Evolutionary conservation across 2,797 vertebrate genomes (phyloP).

Genomic region (Peromyscus melanophrys): DNA sequence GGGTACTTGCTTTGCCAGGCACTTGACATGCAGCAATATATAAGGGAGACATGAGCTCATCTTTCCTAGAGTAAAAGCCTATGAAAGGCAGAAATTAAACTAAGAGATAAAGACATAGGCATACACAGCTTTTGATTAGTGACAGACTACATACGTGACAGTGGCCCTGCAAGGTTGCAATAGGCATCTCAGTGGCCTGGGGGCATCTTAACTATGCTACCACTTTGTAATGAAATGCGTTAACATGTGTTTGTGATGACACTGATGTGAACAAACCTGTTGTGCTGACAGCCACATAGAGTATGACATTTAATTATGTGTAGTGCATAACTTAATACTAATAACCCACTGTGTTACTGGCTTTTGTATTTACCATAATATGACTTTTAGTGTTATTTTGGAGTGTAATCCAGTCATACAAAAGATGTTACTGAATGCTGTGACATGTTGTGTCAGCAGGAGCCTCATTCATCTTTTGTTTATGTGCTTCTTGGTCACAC

Average conservation of each 20-base stretch:
- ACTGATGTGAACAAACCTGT: too few relatives aligned
- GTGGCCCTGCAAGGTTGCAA: neutral
- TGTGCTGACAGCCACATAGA: neutral
- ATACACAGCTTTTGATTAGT: neutral
- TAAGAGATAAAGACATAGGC: neutral
- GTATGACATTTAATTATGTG: neutral
- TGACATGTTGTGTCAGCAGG: neutral
- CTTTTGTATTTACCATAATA: neutral
- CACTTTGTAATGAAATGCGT: neutral
- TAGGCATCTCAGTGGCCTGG: neutral
- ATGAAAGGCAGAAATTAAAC: conserved; percentile 18
- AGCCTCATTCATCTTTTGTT: neutral
- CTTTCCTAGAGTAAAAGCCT: neutral
- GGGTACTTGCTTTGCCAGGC: neutral
- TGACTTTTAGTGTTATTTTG: neutral
- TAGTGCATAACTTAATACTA: neutral
- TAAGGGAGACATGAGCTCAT: neutral
- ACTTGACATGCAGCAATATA: neutral
- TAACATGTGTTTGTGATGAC: neutral
- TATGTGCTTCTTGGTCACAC: neutral
- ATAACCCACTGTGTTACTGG: neutral
- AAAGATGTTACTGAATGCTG: neutral
- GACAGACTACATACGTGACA: neutral
- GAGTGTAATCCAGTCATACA: neutral
- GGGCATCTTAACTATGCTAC: neutral